Percentiles rank a stretch among this genome's conserved stretches.
phyloP scores from a whole-genome alignment of 2,888 invertebrate genomes.

The Resseliella maxima region DNA sequence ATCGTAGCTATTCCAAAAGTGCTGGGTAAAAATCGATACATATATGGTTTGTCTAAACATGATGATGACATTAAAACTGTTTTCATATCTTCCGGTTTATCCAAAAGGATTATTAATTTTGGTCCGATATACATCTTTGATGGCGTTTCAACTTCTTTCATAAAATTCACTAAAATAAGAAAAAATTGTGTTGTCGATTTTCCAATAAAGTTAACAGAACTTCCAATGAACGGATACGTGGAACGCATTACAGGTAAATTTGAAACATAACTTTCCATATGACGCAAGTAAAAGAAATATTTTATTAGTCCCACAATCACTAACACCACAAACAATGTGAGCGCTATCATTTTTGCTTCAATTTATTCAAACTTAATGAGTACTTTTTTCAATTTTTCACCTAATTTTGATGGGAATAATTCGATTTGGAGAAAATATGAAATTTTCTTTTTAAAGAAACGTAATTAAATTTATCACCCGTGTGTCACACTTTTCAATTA shows the following conservation, averaged over 20 bases:
- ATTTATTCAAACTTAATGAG: too few relatives aligned
- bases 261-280: neutral
- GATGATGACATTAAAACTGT: conserved; percentile 54
- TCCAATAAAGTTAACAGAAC: neutral
- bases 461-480: too few relatives aligned
- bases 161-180: neutral
- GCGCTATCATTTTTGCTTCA: too few relatives aligned
- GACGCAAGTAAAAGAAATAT: neutral
- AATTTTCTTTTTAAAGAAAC: too few relatives aligned
- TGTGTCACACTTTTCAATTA: too few relatives aligned
- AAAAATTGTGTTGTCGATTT: neutral
- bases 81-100: conserved; percentile 54
- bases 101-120: conserved; percentile 4
- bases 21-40: neutral
- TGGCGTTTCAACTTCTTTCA: neutral
- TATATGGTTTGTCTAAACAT: conserved; percentile 54
- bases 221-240: neutral
- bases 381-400: too few relatives aligned
- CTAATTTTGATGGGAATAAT: too few relatives aligned
- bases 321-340: neutral
- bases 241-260: neutral
- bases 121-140: neutral
- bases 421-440: too few relatives aligned
- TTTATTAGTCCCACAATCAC: neutral
- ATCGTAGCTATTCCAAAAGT: neutral